These are phyloP conservation scores for Phrixothrix hirtus DNA, from an alignment of 2,888 invertebrate genomes.

Conservation along the genomic window DNA sequence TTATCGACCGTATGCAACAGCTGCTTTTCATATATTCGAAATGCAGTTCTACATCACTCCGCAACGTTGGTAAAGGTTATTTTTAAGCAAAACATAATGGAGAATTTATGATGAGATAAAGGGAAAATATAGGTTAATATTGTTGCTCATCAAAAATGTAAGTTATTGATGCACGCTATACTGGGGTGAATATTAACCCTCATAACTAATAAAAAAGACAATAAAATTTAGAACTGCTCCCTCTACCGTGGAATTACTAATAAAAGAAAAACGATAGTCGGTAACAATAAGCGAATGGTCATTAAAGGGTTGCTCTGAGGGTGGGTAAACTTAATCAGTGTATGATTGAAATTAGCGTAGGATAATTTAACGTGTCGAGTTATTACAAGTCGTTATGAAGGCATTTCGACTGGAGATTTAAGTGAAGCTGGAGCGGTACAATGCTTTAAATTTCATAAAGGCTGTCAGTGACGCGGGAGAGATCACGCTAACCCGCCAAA, in stretches of 20 bases:
- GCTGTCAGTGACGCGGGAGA: conserved; percentile 38
- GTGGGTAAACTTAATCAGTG: conserved; percentile 8
- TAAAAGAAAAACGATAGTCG: not conserved
- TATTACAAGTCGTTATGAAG: conserved; percentile 31
- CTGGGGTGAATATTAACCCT: no score
- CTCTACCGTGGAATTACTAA: not conserved
- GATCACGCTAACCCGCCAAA: conserved; percentile 42
- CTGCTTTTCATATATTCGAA: conserved; percentile 2
- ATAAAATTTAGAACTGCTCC: no score
- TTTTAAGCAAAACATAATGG: no score
- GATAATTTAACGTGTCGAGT: conserved; percentile 31
- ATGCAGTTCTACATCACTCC: not conserved
- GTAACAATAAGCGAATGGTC: not conserved
- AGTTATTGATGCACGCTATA: no score
- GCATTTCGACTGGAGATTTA: conserved; percentile 31
- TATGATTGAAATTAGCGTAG: conserved; percentile 21
- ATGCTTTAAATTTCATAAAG: conserved; percentile 35
- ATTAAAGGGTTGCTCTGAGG: conserved; percentile 1
- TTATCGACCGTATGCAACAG: conserved; percentile 15
- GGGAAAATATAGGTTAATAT: no score
- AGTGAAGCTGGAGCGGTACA: conserved; percentile 29
- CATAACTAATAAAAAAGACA: no score
- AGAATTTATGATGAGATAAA: no score
- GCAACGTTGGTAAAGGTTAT: no score
- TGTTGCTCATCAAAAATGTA: no score